Evolutionary conservation across 2,888 invertebrate species (phyloP), one percentile per base, ranked within the genome.

Genomic region (Rotaria magnacalcarata): DNA sequence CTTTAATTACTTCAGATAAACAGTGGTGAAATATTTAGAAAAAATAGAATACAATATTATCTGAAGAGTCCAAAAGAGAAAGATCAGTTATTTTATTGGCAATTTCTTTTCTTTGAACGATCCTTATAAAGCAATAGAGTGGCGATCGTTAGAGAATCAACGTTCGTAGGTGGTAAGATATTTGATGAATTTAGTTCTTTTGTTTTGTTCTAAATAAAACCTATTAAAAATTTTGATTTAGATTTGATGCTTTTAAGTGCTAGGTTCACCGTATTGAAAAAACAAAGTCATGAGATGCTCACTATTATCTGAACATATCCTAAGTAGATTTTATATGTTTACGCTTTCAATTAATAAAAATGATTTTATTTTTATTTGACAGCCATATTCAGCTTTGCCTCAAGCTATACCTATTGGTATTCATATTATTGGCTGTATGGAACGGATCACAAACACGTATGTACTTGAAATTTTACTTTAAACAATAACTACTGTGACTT

Each of bases 401-500:
- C 14, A 21, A 47, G 47, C 21, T 47, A 43, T 47, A 80, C 47
- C 47, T 80, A 80, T 47, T 80, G 80, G 80, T 80, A 80, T 41
- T 47, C 43, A 47, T 80, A 80, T 47, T 80, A 80, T 14, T 80
- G 80, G 80, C n/a, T 80, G n/a, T 80, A 80, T 80, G 80, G 80
- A 24, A 80, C 80, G 7, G 80, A 80, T 47, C 80, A 80, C 16
- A 80, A 80, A 80, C 80, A 80, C 34, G 67, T 67, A 67, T 19
- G 27, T 34, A 19, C 0, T 67, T 19, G 0, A 27, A 16, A 34
- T 14, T 34, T 34, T 6, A 11, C 10, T 2, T 67, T 6, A 3
- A 21, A 21, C 3, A 54, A 19, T 5, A 54, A 54, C 4, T 41
- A 7, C 34, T 19, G 16, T 67, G 19, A 1, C 34, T 34, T 67